Conservation (phyloP, 2,113 vertebrate genomes). For the Saguinus midas region DNA sequence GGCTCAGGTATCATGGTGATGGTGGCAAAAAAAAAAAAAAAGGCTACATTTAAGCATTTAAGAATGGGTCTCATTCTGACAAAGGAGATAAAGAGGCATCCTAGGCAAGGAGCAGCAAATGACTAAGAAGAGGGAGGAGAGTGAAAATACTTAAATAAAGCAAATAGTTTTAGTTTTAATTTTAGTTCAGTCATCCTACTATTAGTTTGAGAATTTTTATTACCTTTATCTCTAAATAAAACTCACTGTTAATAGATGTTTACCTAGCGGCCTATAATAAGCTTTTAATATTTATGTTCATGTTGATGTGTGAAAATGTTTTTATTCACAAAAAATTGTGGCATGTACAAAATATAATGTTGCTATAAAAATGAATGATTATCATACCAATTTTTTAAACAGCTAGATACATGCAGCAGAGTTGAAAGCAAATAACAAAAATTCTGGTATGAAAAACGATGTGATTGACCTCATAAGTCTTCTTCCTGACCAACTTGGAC, state of each 20-base stretch:
- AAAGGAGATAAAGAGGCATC: not conserved
- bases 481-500: not conserved
- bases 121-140: not conserved
- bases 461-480: not conserved
- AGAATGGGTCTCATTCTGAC: slow-evolving; percentile 7
- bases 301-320: not conserved
- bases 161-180: not conserved
- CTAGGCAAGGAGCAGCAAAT: not conserved
- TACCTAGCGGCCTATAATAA: not conserved
- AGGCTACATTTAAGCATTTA: not conserved
- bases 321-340: slow-evolving; percentile 40
- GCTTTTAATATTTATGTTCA: slow-evolving; percentile 37
- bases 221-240: not conserved
- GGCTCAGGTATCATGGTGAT: not conserved
- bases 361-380: slow-evolving; percentile 10
- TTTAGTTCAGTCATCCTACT: not conserved
- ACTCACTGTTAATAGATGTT: not conserved
- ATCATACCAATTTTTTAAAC: not conserved
- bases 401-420: not conserved
- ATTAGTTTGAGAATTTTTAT: slow-evolving; percentile 2
- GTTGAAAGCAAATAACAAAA: not conserved
- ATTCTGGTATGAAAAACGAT: not conserved
- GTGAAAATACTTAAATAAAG: not conserved
- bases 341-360: slow-evolving; percentile 8
- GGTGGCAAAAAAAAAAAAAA: not conserved